Evolutionary conservation across 2,113 vertebrate genomes (phyloP).

Genomic region (Muntiacus reevesi): DNA sequence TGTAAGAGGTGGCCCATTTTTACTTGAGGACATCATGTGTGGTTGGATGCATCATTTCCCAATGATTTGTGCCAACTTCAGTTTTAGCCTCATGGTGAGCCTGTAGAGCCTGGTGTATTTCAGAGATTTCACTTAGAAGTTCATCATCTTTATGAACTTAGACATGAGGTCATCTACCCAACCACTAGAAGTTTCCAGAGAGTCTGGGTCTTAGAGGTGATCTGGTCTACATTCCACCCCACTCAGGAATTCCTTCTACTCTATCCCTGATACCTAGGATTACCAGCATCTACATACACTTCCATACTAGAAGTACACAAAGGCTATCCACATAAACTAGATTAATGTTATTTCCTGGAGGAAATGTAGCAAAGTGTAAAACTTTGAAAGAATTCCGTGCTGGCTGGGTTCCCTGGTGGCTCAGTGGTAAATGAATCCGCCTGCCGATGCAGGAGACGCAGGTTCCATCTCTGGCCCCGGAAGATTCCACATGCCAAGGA

Average conservation of each 20-base stretch:
- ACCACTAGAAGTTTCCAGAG: background rate
- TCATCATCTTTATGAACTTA: background rate
- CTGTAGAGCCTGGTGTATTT: background rate
- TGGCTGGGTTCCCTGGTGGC: background rate
- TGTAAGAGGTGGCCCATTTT: background rate
- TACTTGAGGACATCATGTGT: background rate
- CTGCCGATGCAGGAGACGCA: background rate
- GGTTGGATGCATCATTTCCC: background rate
- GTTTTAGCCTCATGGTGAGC: background rate
- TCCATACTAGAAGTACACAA: background rate
- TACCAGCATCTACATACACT: background rate
- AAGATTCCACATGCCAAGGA: background rate
- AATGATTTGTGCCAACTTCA: background rate
- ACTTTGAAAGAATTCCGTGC: background rate
- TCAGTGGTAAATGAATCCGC: background rate
- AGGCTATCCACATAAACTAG: background rate
- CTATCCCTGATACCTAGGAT: background rate
- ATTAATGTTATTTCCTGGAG: background rate
- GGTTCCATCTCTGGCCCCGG: background rate
- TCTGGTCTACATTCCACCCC: background rate
- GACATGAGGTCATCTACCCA: background rate
- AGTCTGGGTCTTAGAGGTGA: background rate
- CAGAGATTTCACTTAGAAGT: background rate
- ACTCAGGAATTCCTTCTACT: background rate
- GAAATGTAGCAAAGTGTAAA: background rate